These are phyloP conservation scores for Cylindroiulus punctatus DNA, from an alignment of 2,888 invertebrate species.

Conservation along the genomic window DNA sequence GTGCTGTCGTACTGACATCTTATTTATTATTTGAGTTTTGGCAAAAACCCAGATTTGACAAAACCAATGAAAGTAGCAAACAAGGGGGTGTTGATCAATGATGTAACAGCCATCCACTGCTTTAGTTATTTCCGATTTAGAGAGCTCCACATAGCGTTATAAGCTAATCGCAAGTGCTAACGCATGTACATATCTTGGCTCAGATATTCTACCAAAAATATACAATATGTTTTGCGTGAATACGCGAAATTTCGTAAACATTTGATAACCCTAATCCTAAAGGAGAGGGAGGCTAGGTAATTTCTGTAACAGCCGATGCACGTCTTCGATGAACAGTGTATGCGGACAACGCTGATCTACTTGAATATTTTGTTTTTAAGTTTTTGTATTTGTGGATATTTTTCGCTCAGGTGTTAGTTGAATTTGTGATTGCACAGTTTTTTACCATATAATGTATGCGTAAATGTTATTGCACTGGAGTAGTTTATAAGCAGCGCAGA, in stretches of 20 bases:
- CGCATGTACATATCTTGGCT: background rate
- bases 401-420: background rate
- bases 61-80: background rate
- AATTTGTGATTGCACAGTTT: background rate
- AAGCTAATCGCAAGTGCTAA: background rate
- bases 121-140: background rate
- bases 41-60: background rate
- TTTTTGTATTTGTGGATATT: background rate
- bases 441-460: background rate
- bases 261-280: background rate
- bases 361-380: background rate
- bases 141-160: background rate
- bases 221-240: too few species aligned
- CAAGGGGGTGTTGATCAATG: background rate
- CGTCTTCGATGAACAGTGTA: background rate
- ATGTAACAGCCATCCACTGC: background rate
- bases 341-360: background rate
- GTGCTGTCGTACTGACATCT: background rate
- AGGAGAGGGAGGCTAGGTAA: background rate
- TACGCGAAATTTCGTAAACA: background rate
- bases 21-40: constrained; percentile 6
- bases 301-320: background rate
- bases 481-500: background rate
- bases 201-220: too few species aligned
- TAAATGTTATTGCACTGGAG: background rate